phyloP scores from a whole-genome alignment of 2,888 invertebrate genomes.

The Clunio marinus region DNA sequence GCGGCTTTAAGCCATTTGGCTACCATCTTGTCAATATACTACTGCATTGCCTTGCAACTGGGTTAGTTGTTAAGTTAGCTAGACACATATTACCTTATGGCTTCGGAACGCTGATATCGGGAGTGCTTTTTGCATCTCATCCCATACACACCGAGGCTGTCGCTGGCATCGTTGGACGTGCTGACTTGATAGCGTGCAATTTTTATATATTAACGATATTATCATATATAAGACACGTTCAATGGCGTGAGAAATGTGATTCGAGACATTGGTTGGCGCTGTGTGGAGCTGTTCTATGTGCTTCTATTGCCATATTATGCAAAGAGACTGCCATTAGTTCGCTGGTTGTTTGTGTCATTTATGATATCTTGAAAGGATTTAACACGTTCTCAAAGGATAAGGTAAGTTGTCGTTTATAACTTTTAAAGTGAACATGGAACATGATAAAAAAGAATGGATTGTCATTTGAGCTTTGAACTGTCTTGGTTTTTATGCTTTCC shows the following conservation, averaged over 20 bases:
- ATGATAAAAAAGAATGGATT: no score
- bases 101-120: slow-evolving; percentile 70
- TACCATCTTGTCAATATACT: slow-evolving; percentile 83
- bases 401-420: slow-evolving; percentile 51
- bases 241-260: slow-evolving; percentile 56
- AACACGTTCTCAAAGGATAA: slow-evolving; percentile 52
- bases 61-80: slow-evolving; percentile 73
- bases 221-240: slow-evolving; percentile 75
- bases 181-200: slow-evolving; percentile 87
- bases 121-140: slow-evolving; percentile 87
- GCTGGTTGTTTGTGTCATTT: slow-evolving; percentile 81
- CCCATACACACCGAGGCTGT: slow-evolving; percentile 97
- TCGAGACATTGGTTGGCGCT: slow-evolving; percentile 58
- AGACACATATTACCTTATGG: slow-evolving; percentile 64
- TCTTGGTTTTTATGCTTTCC: no score
- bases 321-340: slow-evolving; percentile 95
- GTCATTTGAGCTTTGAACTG: no score
- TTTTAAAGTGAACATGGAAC: not conserved
- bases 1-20: slow-evolving; percentile 73
- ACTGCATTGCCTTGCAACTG: slow-evolving; percentile 80
- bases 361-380: slow-evolving; percentile 67
- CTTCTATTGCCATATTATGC: slow-evolving; percentile 80
- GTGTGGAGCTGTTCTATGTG: slow-evolving; percentile 59
- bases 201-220: slow-evolving; percentile 85
- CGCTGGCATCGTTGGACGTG: slow-evolving; percentile 90